Evolutionary conservation across 2,888 invertebrate species (phyloP).

Genomic region (Perizoma flavofasciatum): DNA sequence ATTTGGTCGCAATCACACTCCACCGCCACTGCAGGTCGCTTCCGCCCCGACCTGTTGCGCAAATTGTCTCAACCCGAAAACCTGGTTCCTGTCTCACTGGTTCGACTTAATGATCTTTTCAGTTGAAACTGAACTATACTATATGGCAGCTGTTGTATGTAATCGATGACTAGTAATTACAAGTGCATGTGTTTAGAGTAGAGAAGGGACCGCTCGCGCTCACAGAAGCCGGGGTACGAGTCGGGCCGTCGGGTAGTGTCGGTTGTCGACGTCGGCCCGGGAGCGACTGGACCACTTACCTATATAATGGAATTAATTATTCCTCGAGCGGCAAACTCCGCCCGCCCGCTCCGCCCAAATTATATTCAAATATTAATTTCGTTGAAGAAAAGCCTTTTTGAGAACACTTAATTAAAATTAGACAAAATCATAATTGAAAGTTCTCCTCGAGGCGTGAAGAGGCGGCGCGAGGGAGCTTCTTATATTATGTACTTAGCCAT

Average conservation of each 20-base stretch:
- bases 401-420: slow-evolving; percentile 84
- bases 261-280: slow-evolving; percentile 38
- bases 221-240: slow-evolving; percentile 8
- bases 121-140: slow-evolving; percentile 7
- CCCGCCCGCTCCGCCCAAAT: slow-evolving; percentile 81
- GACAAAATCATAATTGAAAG: slow-evolving; percentile 84
- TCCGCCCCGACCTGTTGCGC: slow-evolving; percentile 84
- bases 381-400: slow-evolving; percentile 82
- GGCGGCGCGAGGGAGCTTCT: slow-evolving; percentile 69
- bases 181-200: slow-evolving; percentile 46
- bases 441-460: slow-evolving; percentile 83
- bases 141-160: neutral
- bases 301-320: slow-evolving; percentile 82
- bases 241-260: slow-evolving; percentile 32
- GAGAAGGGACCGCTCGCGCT: slow-evolving; percentile 4
- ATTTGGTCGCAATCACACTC: slow-evolving; percentile 80
- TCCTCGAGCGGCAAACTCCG: slow-evolving; percentile 81
- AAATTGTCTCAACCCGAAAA: slow-evolving; percentile 58
- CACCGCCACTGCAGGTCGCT: slow-evolving; percentile 75
- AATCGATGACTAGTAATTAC: slow-evolving; percentile 24
- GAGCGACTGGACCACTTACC: slow-evolving; percentile 70
- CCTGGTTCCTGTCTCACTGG: slow-evolving; percentile 41
- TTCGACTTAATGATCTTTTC: slow-evolving; percentile 26
- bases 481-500: slow-evolving; percentile 81
- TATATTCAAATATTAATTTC: slow-evolving; percentile 85